phyloP scores from a whole-genome alignment of 92 coral and sea anemone species.

The Actinernus sp. region DNA sequence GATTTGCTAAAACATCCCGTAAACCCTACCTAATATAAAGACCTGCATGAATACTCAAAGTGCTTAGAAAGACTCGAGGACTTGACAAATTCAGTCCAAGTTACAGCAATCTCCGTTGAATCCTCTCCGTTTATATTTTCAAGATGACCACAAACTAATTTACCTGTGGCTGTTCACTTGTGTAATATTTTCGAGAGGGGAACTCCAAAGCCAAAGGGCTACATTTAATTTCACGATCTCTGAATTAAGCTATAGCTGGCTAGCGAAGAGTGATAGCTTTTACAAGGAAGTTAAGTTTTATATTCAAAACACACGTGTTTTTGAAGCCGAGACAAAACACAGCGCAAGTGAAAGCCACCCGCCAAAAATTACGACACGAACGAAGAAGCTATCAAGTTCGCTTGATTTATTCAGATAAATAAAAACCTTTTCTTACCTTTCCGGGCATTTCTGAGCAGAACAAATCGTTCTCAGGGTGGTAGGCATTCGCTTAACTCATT shows the following conservation, averaged over 20 bases:
- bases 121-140: no score
- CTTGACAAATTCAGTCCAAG: no score
- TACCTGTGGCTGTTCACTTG: background rate
- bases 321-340: conserved; percentile 15
- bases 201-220: background rate
- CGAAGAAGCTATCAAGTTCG: conserved; percentile 13
- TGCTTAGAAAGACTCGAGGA: no score
- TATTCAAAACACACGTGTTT: conserved; percentile 11
- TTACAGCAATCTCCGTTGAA: no score
- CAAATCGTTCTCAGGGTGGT: background rate
- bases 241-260: background rate
- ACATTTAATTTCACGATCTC: conserved; percentile 8
- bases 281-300: conserved; percentile 3
- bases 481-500: background rate
- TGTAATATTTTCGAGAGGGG: background rate
- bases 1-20: no score
- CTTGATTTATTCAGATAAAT: conserved; percentile 19
- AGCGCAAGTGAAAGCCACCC: conserved; percentile 8
- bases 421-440: conserved; percentile 63
- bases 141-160: background rate
- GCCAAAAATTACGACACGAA: conserved; percentile 55
- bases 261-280: conserved; percentile 20
- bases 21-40: no score
- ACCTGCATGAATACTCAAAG: no score
- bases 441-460: conserved; percentile 63